A percentile compares a stretch with the other conserved stretches of the same genome.
Conservation (phyloP, 2,113 vertebrate genomes). For the Corvus hawaiiensis region DNA sequence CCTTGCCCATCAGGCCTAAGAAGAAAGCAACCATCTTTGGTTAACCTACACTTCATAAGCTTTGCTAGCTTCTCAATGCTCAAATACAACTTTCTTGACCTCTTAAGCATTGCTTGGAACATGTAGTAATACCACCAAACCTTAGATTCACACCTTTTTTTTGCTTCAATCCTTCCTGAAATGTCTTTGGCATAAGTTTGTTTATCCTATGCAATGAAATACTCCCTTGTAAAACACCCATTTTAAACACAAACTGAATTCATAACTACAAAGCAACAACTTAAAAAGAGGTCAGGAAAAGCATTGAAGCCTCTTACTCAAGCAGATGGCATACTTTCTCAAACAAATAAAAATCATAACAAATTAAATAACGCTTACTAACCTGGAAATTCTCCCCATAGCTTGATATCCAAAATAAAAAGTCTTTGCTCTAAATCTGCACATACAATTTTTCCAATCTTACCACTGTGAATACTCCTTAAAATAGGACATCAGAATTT, state of each 20-base stretch:
- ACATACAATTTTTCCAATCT: background rate
- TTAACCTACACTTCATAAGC: background rate
- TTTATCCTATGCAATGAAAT: background rate
- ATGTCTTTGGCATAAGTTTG: background rate
- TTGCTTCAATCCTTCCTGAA: background rate
- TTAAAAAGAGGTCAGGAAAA: background rate
- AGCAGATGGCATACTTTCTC: background rate
- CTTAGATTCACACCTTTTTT: background rate
- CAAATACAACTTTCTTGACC: background rate
- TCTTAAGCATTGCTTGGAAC: background rate
- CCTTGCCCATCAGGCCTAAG: background rate
- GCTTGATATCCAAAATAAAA: background rate
- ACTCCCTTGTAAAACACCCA: background rate
- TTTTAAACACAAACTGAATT: background rate
- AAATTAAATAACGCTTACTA: background rate
- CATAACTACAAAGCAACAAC: background rate
- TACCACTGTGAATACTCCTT: background rate
- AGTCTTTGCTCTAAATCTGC: background rate
- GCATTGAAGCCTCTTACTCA: background rate
- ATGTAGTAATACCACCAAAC: background rate
- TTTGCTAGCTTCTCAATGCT: background rate
- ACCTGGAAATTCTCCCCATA: background rate
- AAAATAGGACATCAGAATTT: background rate
- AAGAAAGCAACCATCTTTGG: background rate
- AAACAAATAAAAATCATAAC: background rate